Evolutionary conservation across 2,888 invertebrate genomes (phyloP).

Genomic region (Peribatodes rhomboidaria): DNA sequence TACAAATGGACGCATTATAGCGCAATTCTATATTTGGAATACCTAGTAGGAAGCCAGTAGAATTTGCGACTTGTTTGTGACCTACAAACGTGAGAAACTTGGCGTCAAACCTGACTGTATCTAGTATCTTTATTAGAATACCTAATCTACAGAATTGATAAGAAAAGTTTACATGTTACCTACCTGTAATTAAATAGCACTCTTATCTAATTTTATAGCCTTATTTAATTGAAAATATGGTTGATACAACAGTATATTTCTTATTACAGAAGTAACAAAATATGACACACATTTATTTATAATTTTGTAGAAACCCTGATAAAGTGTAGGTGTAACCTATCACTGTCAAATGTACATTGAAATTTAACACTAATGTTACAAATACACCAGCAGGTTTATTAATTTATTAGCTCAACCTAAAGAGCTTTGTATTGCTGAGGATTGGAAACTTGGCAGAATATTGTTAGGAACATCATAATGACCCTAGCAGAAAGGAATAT

Average conservation of each 20-base stretch:
- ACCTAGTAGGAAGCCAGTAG: constrained; percentile 5
- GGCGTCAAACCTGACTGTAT: background rate
- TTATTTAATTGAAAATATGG: background rate
- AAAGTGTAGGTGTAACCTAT: background rate
- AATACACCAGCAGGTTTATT: background rate
- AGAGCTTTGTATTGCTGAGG: too few relatives aligned
- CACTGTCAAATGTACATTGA: background rate
- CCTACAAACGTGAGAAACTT: background rate
- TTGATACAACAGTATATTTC: background rate
- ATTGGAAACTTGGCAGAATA: too few relatives aligned
- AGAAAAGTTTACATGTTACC: background rate
- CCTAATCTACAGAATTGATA: background rate
- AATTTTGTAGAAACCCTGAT: background rate
- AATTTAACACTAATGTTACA: background rate
- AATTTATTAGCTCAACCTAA: too few relatives aligned
- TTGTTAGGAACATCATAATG: too few relatives aligned
- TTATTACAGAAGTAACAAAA: background rate
- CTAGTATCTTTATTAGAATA: background rate
- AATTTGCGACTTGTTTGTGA: background rate
- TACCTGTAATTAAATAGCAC: background rate
- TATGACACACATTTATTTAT: background rate
- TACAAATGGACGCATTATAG: constrained; percentile 14
- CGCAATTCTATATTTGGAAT: background rate
- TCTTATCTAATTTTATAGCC: background rate
- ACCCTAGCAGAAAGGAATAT: too few relatives aligned